Evolutionary conservation across 2,888 invertebrate species (phyloP).

Genomic region (Polydrusus tereticollis): DNA sequence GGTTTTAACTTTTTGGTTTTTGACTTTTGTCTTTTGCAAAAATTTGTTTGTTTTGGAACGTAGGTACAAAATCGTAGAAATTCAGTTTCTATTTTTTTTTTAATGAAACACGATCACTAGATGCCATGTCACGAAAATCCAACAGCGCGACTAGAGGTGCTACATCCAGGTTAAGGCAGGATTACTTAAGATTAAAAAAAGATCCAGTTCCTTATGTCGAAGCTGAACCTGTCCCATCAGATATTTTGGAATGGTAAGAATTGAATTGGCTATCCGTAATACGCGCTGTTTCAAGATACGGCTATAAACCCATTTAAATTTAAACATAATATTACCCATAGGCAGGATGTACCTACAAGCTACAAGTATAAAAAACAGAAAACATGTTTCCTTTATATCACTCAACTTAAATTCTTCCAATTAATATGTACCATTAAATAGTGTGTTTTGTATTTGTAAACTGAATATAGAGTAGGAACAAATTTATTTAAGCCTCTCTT

Average conservation of each 20-base stretch:
- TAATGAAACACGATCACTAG: slow-evolving; percentile 18
- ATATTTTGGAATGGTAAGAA: slow-evolving; percentile 96
- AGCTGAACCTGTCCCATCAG: slow-evolving; percentile 94
- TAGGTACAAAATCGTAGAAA: neutral
- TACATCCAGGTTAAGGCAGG: slow-evolving; percentile 90
- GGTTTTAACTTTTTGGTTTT: neutral
- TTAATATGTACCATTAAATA: no score
- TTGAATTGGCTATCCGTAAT: slow-evolving; percentile 9
- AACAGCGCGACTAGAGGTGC: slow-evolving; percentile 70
- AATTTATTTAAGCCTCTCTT: no score
- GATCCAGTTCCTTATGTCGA: slow-evolving; percentile 97
- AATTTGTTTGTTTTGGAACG: slow-evolving; percentile 13
- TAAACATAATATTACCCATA: no score
- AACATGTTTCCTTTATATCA: no score
- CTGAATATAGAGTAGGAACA: no score
- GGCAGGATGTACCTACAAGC: no score
- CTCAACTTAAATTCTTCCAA: no score
- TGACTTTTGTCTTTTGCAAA: neutral
- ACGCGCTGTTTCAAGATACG: neutral
- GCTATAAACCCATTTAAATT: no score
- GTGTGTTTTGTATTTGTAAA: no score
- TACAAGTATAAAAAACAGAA: no score
- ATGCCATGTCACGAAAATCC: slow-evolving; percentile 68
- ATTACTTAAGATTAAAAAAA: slow-evolving; percentile 93
- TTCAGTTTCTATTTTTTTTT: slow-evolving; percentile 6